Conservation (phyloP, 2,797 vertebrate species). For the Lemur catta region DNA sequence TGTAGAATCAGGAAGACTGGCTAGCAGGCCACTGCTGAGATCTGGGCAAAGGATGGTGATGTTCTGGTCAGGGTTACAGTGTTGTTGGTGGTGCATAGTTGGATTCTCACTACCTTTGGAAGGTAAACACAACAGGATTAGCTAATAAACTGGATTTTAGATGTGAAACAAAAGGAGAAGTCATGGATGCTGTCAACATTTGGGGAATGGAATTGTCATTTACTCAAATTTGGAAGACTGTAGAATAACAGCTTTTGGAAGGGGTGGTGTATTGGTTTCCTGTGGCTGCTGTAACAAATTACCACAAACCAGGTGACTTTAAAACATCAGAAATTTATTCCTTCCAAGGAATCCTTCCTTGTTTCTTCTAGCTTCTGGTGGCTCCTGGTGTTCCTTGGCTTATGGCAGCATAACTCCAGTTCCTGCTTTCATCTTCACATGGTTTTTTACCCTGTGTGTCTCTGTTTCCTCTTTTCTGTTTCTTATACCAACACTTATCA, state of each 20-base stretch:
- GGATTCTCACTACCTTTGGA: background rate
- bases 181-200: background rate
- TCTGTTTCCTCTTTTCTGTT: background rate
- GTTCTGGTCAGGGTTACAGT: too few relatives aligned
- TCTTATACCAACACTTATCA: background rate
- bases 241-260: background rate
- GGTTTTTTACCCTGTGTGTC: background rate
- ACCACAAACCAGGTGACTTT: background rate
- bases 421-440: background rate
- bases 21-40: background rate
- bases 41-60: background rate
- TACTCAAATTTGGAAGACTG: background rate
- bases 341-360: background rate
- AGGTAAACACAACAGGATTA: background rate
- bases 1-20: rapidly evolving
- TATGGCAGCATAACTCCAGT: background rate
- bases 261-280: background rate
- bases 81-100: background rate
- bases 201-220: background rate
- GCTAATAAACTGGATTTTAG: background rate
- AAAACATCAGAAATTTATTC: background rate
- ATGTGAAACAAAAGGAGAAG: background rate
- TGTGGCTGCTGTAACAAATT: background rate
- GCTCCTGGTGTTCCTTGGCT: background rate
- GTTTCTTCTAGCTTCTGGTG: background rate